These are phyloP conservation scores for Cepaea nemoralis DNA, from an alignment of 1,140 invertebrate species.

Conservation along the genomic window DNA sequence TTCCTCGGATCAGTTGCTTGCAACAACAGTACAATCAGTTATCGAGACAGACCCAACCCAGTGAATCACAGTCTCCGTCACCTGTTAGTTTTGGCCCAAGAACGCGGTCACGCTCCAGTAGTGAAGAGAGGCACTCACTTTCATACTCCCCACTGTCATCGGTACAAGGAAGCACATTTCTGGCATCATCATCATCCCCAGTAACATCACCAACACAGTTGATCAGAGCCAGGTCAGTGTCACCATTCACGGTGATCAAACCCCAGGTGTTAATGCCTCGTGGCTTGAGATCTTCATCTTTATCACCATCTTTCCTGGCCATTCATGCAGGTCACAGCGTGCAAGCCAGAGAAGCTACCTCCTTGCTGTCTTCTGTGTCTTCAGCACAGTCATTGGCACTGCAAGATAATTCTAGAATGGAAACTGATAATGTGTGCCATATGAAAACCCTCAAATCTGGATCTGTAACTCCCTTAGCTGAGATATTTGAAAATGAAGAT, in stretches of 20 bases:
- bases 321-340: background rate
- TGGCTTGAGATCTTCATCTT: background rate
- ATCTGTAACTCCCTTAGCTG: background rate
- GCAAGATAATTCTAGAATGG: background rate
- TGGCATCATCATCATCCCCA: background rate
- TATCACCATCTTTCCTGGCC: conserved; percentile 14
- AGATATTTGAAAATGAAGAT: conserved; percentile 22
- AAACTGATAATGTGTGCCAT: background rate
- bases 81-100: background rate
- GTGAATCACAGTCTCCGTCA: conserved; percentile 25
- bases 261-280: background rate
- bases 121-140: conserved; percentile 4
- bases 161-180: background rate
- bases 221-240: conserved; percentile 4
- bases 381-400: background rate
- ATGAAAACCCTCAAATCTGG: background rate
- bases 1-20: background rate
- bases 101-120: conserved; percentile 14
- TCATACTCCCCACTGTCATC: background rate
- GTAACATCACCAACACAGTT: background rate
- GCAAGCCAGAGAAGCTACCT: background rate
- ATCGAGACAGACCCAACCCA: background rate
- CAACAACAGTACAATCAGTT: background rate
- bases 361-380: background rate
- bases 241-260: conserved; percentile 19